Conservation (phyloP, 2,888 invertebrate genomes). For the Megalurothrips usitatus region DNA sequence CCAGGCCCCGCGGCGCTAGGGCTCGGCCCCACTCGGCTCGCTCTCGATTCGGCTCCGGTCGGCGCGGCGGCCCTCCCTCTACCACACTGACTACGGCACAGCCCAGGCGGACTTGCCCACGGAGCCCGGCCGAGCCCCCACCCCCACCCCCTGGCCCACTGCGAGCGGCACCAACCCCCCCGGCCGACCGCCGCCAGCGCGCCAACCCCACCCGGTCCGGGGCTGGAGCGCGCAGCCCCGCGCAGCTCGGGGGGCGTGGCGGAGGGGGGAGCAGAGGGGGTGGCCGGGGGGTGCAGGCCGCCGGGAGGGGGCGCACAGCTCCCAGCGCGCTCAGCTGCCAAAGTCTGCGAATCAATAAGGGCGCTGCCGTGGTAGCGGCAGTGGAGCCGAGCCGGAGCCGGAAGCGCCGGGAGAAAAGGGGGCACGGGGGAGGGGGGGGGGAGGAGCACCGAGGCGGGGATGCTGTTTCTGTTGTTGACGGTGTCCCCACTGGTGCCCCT, state of each 20-base stretch:
- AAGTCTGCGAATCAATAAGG: constrained; percentile 25
- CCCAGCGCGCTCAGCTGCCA: constrained; percentile 50
- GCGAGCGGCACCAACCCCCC: too few species aligned
- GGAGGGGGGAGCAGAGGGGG: constrained; percentile 42
- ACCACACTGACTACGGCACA: constrained; percentile 40
- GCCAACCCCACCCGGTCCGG: constrained; percentile 52
- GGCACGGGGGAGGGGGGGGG: neutral
- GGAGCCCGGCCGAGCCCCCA: constrained; percentile 42
- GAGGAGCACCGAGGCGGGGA: neutral
- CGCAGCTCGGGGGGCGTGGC: constrained; percentile 49
- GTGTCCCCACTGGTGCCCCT: neutral
- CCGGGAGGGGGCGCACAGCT: constrained; percentile 42
- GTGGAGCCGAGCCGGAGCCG: constrained; percentile 12
- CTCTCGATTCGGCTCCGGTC: neutral
- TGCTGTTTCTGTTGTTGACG: constrained; percentile 19
- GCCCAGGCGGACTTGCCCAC: too few species aligned
- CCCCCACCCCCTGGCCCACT: too few species aligned
- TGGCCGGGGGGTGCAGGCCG: neutral
- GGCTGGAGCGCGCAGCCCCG: constrained; percentile 48
- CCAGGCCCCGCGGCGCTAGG: neutral
- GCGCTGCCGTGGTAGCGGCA: constrained; percentile 7
- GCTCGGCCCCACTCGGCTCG: neutral
- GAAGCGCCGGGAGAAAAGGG: neutral
- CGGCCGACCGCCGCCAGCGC: constrained; percentile 43
- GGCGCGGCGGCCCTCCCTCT: neutral